These are phyloP conservation scores for Troides helena DNA, from an alignment of 2,888 invertebrate species.

Conservation along the genomic window DNA sequence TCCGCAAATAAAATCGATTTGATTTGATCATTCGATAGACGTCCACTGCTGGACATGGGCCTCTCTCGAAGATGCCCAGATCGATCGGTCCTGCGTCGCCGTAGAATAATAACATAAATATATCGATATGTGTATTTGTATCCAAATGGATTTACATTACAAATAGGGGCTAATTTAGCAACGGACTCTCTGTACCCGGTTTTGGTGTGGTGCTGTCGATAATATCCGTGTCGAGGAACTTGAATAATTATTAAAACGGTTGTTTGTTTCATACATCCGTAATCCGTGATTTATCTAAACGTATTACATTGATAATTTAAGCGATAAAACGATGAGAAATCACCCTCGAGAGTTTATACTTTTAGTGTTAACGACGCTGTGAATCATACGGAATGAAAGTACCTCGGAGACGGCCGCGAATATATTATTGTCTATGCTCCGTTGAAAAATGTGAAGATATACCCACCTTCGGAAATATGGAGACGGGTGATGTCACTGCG, in stretches of 20 bases:
- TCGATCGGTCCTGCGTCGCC: no score
- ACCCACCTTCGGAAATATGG: no score
- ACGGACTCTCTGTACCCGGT: constrained; percentile 14
- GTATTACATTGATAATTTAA: constrained; percentile 5
- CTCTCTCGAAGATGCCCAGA: no score
- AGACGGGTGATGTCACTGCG: no score
- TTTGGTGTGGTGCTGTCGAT: constrained; percentile 18
- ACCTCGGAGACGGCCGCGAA: neutral
- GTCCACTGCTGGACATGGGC: no score
- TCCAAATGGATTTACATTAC: no score
- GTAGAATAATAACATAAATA: no score
- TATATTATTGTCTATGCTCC: neutral
- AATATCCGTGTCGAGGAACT: constrained; percentile 19
- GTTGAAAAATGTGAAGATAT: neutral
- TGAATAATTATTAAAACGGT: constrained; percentile 19
- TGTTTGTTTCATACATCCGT: constrained; percentile 16
- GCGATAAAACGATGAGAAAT: constrained; percentile 15
- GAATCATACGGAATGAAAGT: constrained; percentile 14
- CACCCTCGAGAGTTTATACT: constrained; percentile 5
- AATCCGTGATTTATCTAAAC: constrained; percentile 20
- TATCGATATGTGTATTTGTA: no score
- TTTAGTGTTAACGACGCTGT: constrained; percentile 10
- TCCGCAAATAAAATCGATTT: no score
- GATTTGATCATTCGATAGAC: no score
- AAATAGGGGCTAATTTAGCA: constrained; percentile 1